These are phyloP conservation scores for Nothoprocta perdicaria DNA, from an alignment of 2,113 vertebrate species.

Conservation along the genomic window DNA sequence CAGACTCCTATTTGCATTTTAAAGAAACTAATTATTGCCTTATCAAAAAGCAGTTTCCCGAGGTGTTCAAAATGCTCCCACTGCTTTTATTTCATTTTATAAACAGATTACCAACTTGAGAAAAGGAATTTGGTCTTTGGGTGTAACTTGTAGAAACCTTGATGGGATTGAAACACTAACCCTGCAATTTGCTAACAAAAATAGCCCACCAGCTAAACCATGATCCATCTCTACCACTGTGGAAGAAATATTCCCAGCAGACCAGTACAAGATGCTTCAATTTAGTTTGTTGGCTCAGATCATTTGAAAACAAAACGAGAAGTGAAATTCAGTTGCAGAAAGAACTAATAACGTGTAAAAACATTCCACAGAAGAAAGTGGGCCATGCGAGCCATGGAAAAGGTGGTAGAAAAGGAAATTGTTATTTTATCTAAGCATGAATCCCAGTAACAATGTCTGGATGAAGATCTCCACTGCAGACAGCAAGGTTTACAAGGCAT, in stretches of 20 bases:
- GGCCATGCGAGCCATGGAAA: too few relatives aligned
- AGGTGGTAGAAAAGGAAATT: neutral
- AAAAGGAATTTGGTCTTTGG: conserved; percentile 10
- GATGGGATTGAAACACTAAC: conserved; percentile 22
- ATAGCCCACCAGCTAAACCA: conserved; percentile 49
- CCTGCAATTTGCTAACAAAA: conserved; percentile 68
- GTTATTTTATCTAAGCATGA: neutral
- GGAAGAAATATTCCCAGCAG: conserved; percentile 9
- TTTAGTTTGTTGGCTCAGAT: neutral
- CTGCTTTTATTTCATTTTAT: conserved; percentile 8
- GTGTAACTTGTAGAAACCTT: conserved; percentile 15
- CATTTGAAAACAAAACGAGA: neutral
- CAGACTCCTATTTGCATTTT: conserved; percentile 1
- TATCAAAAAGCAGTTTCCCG: neutral
- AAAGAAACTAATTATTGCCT: neutral
- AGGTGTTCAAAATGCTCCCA: neutral
- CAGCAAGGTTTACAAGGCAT: neutral
- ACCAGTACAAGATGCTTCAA: neutral
- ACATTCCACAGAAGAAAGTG: neutral
- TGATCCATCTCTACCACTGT: neutral
- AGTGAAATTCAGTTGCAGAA: neutral
- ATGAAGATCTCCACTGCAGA: neutral
- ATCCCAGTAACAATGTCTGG: neutral
- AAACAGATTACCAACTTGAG: conserved; percentile 2
- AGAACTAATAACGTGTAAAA: neutral